These are phyloP conservation scores for Drosophila rhopaloa DNA, from an alignment of 1,140 invertebrate species.

Conservation along the genomic window DNA sequence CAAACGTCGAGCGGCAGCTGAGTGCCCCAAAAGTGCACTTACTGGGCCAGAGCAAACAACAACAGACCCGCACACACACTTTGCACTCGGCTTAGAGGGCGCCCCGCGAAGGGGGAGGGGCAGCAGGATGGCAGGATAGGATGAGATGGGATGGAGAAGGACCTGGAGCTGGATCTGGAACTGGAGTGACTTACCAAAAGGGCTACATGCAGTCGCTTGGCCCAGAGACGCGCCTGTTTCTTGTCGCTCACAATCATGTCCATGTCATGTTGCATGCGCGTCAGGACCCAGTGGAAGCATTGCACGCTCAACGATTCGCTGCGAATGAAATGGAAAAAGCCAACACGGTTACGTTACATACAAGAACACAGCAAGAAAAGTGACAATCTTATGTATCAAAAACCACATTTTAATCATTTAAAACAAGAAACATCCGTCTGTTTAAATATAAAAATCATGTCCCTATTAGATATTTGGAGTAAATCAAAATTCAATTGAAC, in stretches of 20 bases:
- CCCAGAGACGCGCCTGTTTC: slow-evolving; percentile 93
- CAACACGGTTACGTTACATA: slow-evolving; percentile 14
- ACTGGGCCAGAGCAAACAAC: slow-evolving; percentile 68
- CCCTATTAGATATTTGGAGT: too few species aligned
- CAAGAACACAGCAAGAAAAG: slow-evolving; percentile 8
- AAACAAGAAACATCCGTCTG: too few species aligned
- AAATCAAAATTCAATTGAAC: too few species aligned
- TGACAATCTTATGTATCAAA: too few species aligned
- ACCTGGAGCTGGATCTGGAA: background rate
- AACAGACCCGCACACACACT: slow-evolving; percentile 44
- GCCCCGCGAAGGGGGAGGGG: background rate
- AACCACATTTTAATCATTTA: too few species aligned
- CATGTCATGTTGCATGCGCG: slow-evolving; percentile 94
- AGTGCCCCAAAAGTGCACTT: slow-evolving; percentile 80
- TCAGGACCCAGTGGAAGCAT: slow-evolving; percentile 96
- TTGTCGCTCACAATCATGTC: slow-evolving; percentile 95
- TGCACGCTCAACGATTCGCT: slow-evolving; percentile 96
- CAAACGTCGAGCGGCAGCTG: slow-evolving; percentile 47
- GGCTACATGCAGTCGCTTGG: slow-evolving; percentile 92
- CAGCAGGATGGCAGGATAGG: background rate
- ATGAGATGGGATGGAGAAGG: background rate
- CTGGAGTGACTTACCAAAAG: slow-evolving; percentile 86
- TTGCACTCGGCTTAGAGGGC: slow-evolving; percentile 15
- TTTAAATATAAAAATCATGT: too few species aligned
- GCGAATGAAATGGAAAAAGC: slow-evolving; percentile 57